Base-by-base conservation (phyloP, 2,888 invertebrate genomes). In the Axea sp. region DNA sequence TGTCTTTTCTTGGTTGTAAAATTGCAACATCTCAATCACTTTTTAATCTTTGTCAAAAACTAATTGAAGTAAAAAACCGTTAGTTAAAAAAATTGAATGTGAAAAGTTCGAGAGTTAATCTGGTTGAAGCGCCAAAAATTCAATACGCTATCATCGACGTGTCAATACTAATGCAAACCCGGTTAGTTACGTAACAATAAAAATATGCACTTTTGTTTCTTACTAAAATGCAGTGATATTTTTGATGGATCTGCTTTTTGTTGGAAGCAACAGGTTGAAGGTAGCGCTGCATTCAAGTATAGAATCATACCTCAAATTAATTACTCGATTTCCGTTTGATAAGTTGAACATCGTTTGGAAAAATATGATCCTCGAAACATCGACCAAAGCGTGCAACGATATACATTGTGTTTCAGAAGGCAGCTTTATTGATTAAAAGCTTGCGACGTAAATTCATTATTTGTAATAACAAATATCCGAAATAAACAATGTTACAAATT, bases 241-340 rank as follows among this genome's bases (percentile, higher is more conserved):
- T 71, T 47, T 55, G 60, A 62, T 55, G 31, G 51, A 53, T 69
- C 14, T 33, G 37, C 64, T 72, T 59, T 64, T 59, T 51, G 72
- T 65, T 43, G 6, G 64, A 72, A 59, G 57, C 72, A 72, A 72
- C 64, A 72, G 69, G 74, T 62, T 62, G 37, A 55, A 31, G 30
- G 45, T 37, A 45, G 45, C 30, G 30, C 26, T 15, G 51, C 51
- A 14, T 60, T 59, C 59, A 19, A 59, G 30, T 49, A 22, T 15
- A 15, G 51, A 31, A 49, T 60, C 59, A 68, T 59, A 19, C 43
- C 35, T 43, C 43, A 55, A 69, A 76, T 77, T 76, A 62, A 72
- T 69, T 73, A 59, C 57, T 15, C 59, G 71, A 53, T 76, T 62
- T 71, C 53, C 47, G 47, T 57, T 68, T 62, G 47, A 57, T 62